Evolutionary conservation across 1,140 invertebrate species (phyloP), one percentile per base, ranked within the genome.

Genomic region (Bacillus rossius): DNA sequence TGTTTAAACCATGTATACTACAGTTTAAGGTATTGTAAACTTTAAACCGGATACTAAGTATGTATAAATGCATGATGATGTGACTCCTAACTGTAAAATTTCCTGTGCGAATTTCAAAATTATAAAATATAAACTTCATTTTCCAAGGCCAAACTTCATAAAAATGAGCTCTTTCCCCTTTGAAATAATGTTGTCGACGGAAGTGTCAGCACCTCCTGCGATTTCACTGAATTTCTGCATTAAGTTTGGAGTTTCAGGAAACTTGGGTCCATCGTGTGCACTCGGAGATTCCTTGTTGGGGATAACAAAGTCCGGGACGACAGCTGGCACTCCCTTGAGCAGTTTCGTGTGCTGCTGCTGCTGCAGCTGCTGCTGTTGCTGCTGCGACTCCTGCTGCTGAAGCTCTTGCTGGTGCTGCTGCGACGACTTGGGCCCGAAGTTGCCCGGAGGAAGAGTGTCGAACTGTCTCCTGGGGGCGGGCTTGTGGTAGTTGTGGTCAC

Each of bases 91-190:
- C 4, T 34, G 29, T 34, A 34, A 10, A 7, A 34, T 34, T 7
- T 34, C 29, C 5, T 34, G 4, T 34, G 29, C 10, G 29, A 34
- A 34, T 10, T 34, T 7, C 29, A 34, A 34, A 7, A 10, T 34
- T 34, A 10, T 34, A 34, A 34, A 34, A 7, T 34, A 34, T 10
- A 34, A 34, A 34, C 29, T 34, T 34, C 29, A 34, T 10, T 34
- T 34, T 42, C 88, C 89, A 61, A 92, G 78, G 50, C 90, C 90
- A 70, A 93, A 93, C 78, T 92, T 92, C 83, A 92, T 92, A 74
- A 93, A 93, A 69, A 92, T 91, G 37, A 90, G 80, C 76, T 92
- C 91, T 76, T 93, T 92, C 63, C 90, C 91, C 75, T 93, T 93
- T 64, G 90, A 91, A 37, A 92, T 77, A 57, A 92, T 89, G 53